Percentiles rank a stretch among this genome's conserved stretches.
Evolutionary conservation across 2,797 vertebrate species (phyloP).

Genomic region (Pseudochirops corinnae): DNA sequence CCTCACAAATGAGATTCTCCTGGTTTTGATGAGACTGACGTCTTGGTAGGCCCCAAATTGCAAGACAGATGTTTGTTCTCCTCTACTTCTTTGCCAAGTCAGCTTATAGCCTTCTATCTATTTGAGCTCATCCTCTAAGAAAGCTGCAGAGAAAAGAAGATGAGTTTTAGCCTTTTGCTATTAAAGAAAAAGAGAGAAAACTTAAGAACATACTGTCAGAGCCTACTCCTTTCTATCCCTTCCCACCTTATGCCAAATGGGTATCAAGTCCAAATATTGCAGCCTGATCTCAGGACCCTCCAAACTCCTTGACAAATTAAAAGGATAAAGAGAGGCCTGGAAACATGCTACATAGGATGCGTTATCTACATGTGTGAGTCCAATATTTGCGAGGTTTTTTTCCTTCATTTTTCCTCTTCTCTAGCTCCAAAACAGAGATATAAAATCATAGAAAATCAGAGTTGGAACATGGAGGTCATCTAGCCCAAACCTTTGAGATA

Average conservation of each 20-base stretch:
- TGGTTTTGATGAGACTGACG: neutral
- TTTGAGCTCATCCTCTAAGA: neutral
- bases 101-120: conserved; percentile 1
- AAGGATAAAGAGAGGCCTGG: neutral
- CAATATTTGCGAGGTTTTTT: neutral
- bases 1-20: neutral
- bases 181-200: neutral
- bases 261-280: neutral
- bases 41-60: neutral
- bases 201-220: rapidly evolving
- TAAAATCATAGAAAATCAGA: neutral
- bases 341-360: neutral
- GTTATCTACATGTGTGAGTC: neutral
- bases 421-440: neutral
- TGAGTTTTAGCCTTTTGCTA: rapidly evolving
- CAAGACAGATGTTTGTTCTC: conserved; percentile 52
- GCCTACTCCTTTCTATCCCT: neutral
- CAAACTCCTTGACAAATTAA: neutral
- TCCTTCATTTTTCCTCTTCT: neutral
- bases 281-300: neutral
- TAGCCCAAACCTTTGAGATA: neutral
- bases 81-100: conserved; percentile 42
- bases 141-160: rapidly evolving
- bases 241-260: neutral
- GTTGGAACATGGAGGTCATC: neutral